Evolutionary conservation across 2,113 vertebrate genomes (phyloP).

Genomic region (Rhipidura dahli): DNA sequence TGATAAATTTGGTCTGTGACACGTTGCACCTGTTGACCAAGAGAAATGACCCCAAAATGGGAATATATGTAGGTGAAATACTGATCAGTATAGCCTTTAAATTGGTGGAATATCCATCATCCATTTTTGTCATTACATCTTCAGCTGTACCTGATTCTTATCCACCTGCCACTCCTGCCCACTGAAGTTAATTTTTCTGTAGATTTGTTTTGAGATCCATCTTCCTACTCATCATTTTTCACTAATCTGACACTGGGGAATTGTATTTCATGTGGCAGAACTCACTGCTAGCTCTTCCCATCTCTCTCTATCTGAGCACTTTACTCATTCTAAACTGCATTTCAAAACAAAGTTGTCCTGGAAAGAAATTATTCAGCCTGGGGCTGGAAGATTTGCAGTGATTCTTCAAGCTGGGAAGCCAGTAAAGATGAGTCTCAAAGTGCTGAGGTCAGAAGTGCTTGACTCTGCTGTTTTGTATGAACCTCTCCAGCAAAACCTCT

Average conservation of each 20-base stretch:
- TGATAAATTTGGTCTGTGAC: neutral
- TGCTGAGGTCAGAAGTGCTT: neutral
- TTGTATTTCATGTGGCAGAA: neutral
- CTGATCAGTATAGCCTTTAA: neutral
- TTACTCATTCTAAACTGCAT: neutral
- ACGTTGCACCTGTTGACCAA: neutral
- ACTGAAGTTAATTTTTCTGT: neutral
- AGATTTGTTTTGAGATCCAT: neutral
- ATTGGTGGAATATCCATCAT: neutral
- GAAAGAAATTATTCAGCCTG: neutral
- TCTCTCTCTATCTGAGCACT: neutral
- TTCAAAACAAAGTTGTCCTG: neutral
- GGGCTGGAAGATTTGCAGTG: neutral
- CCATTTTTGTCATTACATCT: neutral
- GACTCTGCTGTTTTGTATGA: neutral
- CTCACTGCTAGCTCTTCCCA: neutral
- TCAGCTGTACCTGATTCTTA: neutral
- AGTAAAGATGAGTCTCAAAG: neutral
- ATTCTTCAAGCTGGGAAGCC: neutral
- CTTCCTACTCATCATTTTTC: neutral
- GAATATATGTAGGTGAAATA: neutral
- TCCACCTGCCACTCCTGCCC: neutral
- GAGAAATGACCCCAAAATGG: neutral
- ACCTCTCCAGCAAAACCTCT: neutral
- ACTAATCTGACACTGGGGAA: neutral